Evolutionary conservation across 2,888 invertebrate species (phyloP).

Genomic region (Netelia virgata): DNA sequence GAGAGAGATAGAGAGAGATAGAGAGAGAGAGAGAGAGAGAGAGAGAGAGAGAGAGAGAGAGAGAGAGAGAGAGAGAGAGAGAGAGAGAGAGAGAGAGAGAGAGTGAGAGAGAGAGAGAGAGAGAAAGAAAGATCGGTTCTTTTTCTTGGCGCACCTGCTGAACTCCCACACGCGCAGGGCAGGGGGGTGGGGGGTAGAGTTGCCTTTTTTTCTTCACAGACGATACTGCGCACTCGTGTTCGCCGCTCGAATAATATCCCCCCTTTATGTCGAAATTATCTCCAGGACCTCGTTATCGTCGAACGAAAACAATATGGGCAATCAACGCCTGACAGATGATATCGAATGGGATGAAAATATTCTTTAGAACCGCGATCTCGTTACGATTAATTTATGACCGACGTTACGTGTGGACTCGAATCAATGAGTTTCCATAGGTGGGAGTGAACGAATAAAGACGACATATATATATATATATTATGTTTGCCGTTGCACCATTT

Average conservation of each 20-base stretch:
- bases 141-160: constrained; percentile 49
- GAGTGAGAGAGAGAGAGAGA: neutral
- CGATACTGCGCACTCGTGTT: constrained; percentile 22
- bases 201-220: constrained; percentile 3
- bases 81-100: neutral
- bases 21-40: neutral
- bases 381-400: constrained; percentile 21
- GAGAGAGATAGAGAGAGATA: neutral
- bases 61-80: neutral
- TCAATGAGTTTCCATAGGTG: neutral
- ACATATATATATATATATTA: neutral
- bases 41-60: neutral
- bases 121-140: neutral
- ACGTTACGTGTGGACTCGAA: constrained; percentile 20
- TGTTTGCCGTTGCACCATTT: constrained; percentile 20
- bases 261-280: constrained; percentile 59
- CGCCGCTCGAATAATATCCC: constrained; percentile 22
- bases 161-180: constrained; percentile 40
- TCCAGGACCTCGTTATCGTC: constrained; percentile 23
- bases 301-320: constrained; percentile 42
- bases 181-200: neutral
- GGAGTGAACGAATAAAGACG: no score
- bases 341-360: constrained; percentile 24
- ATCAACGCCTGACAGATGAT: constrained; percentile 39
- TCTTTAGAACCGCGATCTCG: neutral